Base-by-base conservation (phyloP, 30 jellyfish, hydroid and myxozoan species). In the Sanderia malayensis region DNA sequence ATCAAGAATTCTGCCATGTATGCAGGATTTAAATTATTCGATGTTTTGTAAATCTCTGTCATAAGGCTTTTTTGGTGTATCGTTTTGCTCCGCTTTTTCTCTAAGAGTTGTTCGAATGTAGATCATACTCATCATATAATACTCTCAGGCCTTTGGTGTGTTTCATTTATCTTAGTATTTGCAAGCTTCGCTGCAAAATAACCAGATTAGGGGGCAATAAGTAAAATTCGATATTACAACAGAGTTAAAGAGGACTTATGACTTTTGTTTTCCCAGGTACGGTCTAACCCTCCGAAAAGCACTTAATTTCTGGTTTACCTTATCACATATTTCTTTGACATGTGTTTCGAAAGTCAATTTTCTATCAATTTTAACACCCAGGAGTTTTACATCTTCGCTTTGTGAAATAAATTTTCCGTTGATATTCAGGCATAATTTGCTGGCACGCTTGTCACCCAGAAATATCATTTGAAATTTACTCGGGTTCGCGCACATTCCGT, bases 121-220 rank as follows among this genome's bases (percentile, higher is more conserved):
- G 52, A 37, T 37, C 52, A 37, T 37, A 37, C 52, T 4, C 13
- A 4, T 6, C 13, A 37, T 37, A 37, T 4, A 6, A 37, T 37
- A 4, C 52, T 37, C 52, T 4, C 10, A 13, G 52, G 10, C 52
- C 52, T 37, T 37, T 37, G 6, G 52, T 37, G 52, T 37, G 52
- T 13, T 37, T 37, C 13, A 37, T 37, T 37, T 37, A n/a, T 31
- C 73, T 23, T 61, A 26, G 57, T n/a, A 26, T 61, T 61, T 61
- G 23, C 73, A 71, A n/a, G 44, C 77, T 82, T 37, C 13, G 52
- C 52, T 37, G 13, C 52, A 37, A 37, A 37, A 37, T 37, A 37
- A 6, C 52, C 52, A 37, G 13, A 37, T 37, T 37, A 37, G 52
- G 52, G 52, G 52, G 52, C 52, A 37, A 37, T 37, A 37, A 37